Evolutionary conservation across 2,888 invertebrate genomes (phyloP), one percentile per base, ranked within the genome.

Genomic region (Selenia dentaria): DNA sequence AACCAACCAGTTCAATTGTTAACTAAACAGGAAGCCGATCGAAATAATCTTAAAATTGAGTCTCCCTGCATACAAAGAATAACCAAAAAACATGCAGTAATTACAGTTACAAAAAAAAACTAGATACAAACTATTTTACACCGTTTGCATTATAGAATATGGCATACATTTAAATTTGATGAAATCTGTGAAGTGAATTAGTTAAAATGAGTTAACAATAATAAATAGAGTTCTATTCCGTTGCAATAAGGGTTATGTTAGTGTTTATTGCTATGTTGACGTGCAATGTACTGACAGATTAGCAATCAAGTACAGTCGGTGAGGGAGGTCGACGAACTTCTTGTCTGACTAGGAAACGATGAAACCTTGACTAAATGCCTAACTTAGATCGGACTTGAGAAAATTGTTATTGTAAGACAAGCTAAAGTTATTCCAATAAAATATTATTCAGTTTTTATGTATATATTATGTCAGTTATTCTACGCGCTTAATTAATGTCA

Each of bases 251-350:
- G 24, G 24, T n/a, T 24, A 24, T 36, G 9, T 26, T 20, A 18
- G 16, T 22, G 12, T 37, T 14, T 25, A 8, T 35, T 26, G 9
- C 2, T 11, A 14, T 36, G 39, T 38, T 49, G 28, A 51, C 33
- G 42, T 46, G 43, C 49, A 51, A 11, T 26, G 18, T 27, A 28
- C 51, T 53, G 62, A 52, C 55, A 54, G 64, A 70, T 70, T 65
- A 68, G 63, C 65, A 57, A 70, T 68, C 64, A 48, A 67, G 44
- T 59, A 46, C 39, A 48, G 48, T 49, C 41, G 51, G 33, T 42
- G 29, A 38, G 37, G 13, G 8, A 20, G 63, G 58, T 52, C 59
- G 34, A 33, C 26, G 62, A 63, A 38, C 49, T 24, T 13, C 2
- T 14, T 45, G 38, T 24, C 45, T 47, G 48, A n/a, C 38, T 38